These are phyloP conservation scores for Centropus unirufus DNA, from an alignment of 2,113 vertebrate genomes.

Conservation along the genomic window DNA sequence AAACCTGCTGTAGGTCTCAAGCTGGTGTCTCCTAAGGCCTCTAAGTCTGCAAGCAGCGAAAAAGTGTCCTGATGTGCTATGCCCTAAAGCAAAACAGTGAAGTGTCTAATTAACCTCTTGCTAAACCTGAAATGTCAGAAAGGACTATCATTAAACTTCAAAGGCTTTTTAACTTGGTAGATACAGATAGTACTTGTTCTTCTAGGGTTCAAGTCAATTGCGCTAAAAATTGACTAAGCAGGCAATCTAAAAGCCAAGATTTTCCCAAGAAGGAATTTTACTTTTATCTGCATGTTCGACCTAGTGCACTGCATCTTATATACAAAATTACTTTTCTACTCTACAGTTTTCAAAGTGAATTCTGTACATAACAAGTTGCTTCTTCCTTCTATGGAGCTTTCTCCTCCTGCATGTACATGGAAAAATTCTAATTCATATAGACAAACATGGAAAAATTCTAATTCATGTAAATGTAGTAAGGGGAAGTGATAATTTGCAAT, in stretches of 20 bases:
- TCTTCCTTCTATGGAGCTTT: background rate
- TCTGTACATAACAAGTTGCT: background rate
- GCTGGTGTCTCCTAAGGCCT: conserved; percentile 60
- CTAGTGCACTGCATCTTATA: background rate
- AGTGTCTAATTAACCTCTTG: conserved; percentile 74
- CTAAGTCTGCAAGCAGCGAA: conserved; percentile 31
- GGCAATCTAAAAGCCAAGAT: conserved; percentile 18
- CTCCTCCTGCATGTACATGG: background rate
- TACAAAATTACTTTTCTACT: background rate
- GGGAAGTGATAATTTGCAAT: background rate
- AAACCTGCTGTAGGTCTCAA: conserved; percentile 49
- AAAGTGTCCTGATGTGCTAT: conserved; percentile 46
- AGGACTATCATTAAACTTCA: conserved; percentile 40
- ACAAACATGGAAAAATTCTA: no score
- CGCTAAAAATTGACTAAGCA: conserved; percentile 31
- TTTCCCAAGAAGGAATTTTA: background rate
- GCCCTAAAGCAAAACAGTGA: conserved; percentile 50
- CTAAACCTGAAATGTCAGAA: conserved; percentile 69
- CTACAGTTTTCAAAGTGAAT: background rate
- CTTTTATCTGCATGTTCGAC: background rate
- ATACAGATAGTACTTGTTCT: background rate
- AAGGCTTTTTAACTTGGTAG: background rate
- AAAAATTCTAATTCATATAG: background rate
- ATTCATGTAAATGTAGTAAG: background rate
- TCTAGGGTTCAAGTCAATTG: conserved; percentile 23